Evolutionary conservation across 2,797 vertebrate species (phyloP).

Genomic region (Pelobates cultripes): DNA sequence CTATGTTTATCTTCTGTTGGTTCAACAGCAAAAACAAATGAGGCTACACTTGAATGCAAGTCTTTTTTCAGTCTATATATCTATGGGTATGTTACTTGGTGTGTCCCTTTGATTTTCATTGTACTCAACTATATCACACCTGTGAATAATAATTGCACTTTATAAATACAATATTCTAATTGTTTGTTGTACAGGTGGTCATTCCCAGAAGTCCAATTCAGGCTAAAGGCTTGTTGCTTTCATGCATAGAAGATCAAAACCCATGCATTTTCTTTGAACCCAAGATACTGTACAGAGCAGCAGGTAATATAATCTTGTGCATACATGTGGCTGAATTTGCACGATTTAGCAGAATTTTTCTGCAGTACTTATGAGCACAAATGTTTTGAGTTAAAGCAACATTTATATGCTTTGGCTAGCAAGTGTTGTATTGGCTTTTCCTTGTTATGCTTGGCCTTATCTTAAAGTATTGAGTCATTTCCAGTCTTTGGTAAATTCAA

Average conservation of each 20-base stretch:
- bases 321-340: conserved; percentile 20
- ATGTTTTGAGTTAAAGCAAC: conserved; percentile 47
- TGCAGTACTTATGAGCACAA: conserved; percentile 13
- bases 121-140: too few species aligned
- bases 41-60: too few species aligned
- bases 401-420: conserved; percentile 46
- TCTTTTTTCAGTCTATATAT: too few species aligned
- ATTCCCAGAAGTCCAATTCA: conserved; percentile 93
- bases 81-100: too few species aligned
- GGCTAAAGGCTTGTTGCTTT: conserved; percentile 92
- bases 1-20: too few species aligned
- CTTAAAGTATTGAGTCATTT: conserved; percentile 28
- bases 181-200: conserved; percentile 78
- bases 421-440: conserved; percentile 30
- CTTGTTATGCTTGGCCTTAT: conserved; percentile 42
- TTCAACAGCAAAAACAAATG: too few species aligned
- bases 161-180: not conserved
- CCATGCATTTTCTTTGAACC: conserved; percentile 99
- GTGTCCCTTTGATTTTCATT: too few species aligned
- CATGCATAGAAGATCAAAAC: conserved; percentile 93
- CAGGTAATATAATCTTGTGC: conserved; percentile 76
- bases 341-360: conserved; percentile 11
- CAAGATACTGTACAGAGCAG: conserved; percentile 97
- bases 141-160: too few species aligned
- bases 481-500: conserved; percentile 5